Evolutionary conservation across 2,113 vertebrate species (phyloP).

Genomic region (Genyomyrus donnyi): DNA sequence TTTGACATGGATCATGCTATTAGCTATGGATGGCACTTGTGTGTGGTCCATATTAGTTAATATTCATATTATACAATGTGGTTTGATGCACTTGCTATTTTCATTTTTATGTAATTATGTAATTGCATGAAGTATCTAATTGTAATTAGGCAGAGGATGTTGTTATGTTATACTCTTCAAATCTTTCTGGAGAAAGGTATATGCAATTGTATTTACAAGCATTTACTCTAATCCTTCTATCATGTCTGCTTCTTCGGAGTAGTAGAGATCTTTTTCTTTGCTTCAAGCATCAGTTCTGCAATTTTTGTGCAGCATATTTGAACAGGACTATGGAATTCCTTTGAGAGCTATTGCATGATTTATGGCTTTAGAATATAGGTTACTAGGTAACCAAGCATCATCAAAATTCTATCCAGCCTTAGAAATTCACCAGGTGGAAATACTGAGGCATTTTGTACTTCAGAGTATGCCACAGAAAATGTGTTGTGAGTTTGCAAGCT

Average conservation of each 20-base stretch:
- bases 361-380: constrained; percentile 2
- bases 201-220: background rate
- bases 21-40: background rate
- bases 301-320: background rate
- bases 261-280: background rate
- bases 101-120: background rate
- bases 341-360: background rate
- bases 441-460: background rate
- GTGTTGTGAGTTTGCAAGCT: background rate
- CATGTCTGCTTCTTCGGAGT: background rate
- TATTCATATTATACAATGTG: background rate
- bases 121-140: background rate
- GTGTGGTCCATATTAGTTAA: background rate
- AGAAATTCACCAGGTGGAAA: constrained; percentile 2
- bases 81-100: background rate
- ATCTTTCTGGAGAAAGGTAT: background rate
- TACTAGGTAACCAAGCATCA: background rate
- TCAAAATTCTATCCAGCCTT: background rate
- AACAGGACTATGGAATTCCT: background rate
- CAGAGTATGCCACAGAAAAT: background rate
- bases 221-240: background rate
- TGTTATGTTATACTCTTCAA: background rate
- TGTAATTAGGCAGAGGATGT: background rate
- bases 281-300: background rate
- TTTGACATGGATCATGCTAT: background rate